phyloP scores from a whole-genome alignment of 2,888 invertebrate genomes.

The Tupiocoris notatus region DNA sequence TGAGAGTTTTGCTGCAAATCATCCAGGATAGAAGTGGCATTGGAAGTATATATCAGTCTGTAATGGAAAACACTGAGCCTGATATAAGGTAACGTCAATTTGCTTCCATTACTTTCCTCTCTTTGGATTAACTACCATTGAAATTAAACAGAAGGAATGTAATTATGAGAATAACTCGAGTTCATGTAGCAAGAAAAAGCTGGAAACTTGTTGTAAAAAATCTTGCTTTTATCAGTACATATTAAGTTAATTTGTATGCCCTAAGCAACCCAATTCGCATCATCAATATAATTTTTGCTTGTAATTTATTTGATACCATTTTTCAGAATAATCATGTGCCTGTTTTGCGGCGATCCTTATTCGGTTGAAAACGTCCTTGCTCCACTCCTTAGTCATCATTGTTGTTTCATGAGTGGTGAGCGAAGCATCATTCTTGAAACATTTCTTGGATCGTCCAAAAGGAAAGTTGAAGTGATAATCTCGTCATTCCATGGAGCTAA shows the following conservation, averaged over 20 bases:
- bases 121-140: too few relatives aligned
- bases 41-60: slow-evolving; percentile 68
- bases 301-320: too few relatives aligned
- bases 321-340: slow-evolving; percentile 83
- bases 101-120: too few relatives aligned
- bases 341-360: slow-evolving; percentile 95
- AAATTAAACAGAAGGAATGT: too few relatives aligned
- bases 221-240: too few relatives aligned
- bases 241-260: too few relatives aligned
- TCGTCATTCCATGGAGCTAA: slow-evolving; percentile 93
- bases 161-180: too few relatives aligned
- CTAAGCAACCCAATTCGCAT: too few relatives aligned
- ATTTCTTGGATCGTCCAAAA: slow-evolving; percentile 84
- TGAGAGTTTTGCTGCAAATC: slow-evolving; percentile 71
- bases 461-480: slow-evolving; percentile 86
- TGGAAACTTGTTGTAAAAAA: too few relatives aligned
- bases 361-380: slow-evolving; percentile 85
- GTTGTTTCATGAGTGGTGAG: slow-evolving; percentile 81
- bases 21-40: slow-evolving; percentile 77
- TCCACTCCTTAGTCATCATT: slow-evolving; percentile 82
- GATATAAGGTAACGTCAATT: slow-evolving; percentile 69
- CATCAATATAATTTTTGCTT: too few relatives aligned
- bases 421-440: slow-evolving; percentile 88
- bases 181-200: too few relatives aligned
- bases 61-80: slow-evolving; percentile 77